Evolutionary conservation across 2,797 vertebrate species (phyloP), one percentile per base, ranked within the genome.

Genomic region (Sciurus vulgaris): DNA sequence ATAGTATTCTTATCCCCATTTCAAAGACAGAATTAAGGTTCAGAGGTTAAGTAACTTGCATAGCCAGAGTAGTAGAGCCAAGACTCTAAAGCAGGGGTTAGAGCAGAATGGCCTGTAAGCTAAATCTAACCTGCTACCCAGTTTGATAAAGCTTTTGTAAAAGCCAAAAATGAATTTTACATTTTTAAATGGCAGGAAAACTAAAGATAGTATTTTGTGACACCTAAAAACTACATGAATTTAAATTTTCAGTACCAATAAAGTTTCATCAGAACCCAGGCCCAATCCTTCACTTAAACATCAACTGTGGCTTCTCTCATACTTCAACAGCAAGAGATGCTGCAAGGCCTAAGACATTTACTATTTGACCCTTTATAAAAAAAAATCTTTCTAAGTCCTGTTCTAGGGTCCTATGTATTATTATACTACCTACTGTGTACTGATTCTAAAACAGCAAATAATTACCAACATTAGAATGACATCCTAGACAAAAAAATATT

Each of bases 11-110:
- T 72, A 92, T n/a, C 44, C 51, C 44, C 44, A 56, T 83, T 84
- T 70, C 63, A 93, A 95, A 72, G 73, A 93, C 61, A 47, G 35
- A 77, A 93, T 79, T 97, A 86, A 86, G 63, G 22, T 17, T 92
- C 65, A 59, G 24, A 61, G 59, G 59, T 61, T 61, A 59, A 56
- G 54, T 56, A 56, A 22, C 24, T 20, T 56, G 18, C 28, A 67
- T 30, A 91, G n/a, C 20, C 86, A 93, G 72, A 88, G 67, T 74
- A 61, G 17, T 15, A 49, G 12, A 79, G 49, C 4, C 72, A 84
- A 76, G 44, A 51, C 44, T 85, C 35, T 38, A 47, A 26, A 91
- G 38, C n/a, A 91, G 17, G 78, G 82, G 10, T 56, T 54, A 24
- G 28, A 11, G 28, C 11, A 81, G 1, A 81, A 69, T 41, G 30